Conservation (phyloP, 2,797 vertebrate species). For the Channa striata region DNA sequence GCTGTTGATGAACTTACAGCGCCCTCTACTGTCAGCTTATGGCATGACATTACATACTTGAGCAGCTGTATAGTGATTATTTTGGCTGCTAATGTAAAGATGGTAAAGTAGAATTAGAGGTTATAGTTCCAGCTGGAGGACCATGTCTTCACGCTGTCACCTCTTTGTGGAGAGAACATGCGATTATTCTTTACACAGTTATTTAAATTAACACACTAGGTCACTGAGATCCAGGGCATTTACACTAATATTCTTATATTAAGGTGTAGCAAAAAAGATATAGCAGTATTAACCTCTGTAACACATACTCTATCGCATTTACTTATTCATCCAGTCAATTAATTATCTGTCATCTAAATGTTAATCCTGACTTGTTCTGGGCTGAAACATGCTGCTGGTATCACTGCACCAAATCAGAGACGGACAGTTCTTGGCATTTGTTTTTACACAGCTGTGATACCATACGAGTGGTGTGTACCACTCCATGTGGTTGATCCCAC, state of each 20-base stretch:
- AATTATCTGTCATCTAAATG: neutral
- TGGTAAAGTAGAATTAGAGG: neutral
- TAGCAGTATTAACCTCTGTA: neutral
- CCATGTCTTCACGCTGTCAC: conserved; percentile 1
- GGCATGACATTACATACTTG: neutral
- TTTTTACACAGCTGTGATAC: conserved; percentile 25
- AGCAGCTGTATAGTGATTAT: neutral
- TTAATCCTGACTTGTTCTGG: neutral
- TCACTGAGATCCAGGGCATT: neutral
- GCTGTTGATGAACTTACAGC: conserved; percentile 6
- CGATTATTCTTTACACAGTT: conserved; percentile 12
- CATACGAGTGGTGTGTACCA: conserved; percentile 29
- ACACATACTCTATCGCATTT: conserved; percentile 3
- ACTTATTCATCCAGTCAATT: conserved; percentile 2
- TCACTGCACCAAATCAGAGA: conserved; percentile 7
- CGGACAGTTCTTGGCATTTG: conserved; percentile 35
- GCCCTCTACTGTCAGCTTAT: conserved; percentile 50
- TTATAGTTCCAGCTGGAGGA: neutral
- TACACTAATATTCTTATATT: conserved; percentile 13
- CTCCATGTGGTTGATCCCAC: conserved; percentile 30
- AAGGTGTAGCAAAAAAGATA: neutral
- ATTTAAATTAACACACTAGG: neutral
- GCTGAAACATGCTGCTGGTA: conserved; percentile 3
- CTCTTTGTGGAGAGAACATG: conserved; percentile 1
- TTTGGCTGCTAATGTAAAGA: neutral